Evolutionary conservation across 2,797 vertebrate species (phyloP).

Genomic region (Smutsia gigantea): DNA sequence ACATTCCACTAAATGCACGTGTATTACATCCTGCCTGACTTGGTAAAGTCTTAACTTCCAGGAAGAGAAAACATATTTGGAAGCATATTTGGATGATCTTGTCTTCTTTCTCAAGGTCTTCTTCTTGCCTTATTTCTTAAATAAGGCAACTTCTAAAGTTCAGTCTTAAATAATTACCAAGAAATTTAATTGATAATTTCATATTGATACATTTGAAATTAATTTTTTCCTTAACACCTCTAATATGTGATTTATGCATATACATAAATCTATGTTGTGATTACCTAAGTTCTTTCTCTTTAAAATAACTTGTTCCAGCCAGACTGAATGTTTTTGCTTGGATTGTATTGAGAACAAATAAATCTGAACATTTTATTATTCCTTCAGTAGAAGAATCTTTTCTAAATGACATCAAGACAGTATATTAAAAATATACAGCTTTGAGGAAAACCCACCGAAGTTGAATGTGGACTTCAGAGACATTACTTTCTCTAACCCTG

Average conservation of each 20-base stretch:
- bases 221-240: not conserved
- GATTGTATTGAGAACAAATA: conserved; percentile 20
- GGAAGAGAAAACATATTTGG: not conserved
- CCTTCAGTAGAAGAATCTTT: conserved; percentile 10
- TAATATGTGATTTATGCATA: not conserved
- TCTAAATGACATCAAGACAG: conserved; percentile 1
- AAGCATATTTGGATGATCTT: not conserved
- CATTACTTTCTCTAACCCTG: not conserved
- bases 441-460: not conserved
- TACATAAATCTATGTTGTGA: not conserved
- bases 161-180: not conserved
- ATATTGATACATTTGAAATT: not conserved
- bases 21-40: not conserved
- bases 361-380: conserved; percentile 56
- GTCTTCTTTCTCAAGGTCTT: not conserved
- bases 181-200: conserved; percentile 9
- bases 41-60: conserved; percentile 23
- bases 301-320: conserved; percentile 26
- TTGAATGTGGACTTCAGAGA: conserved; percentile 2
- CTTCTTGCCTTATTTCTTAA: conserved; percentile 19
- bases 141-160: not conserved
- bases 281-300: not conserved
- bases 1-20: not conserved
- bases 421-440: conserved; percentile 23
- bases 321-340: conserved; percentile 37